Conservation (phyloP, 1,140 invertebrate species). For the Monomorium pharaonis region DNA sequence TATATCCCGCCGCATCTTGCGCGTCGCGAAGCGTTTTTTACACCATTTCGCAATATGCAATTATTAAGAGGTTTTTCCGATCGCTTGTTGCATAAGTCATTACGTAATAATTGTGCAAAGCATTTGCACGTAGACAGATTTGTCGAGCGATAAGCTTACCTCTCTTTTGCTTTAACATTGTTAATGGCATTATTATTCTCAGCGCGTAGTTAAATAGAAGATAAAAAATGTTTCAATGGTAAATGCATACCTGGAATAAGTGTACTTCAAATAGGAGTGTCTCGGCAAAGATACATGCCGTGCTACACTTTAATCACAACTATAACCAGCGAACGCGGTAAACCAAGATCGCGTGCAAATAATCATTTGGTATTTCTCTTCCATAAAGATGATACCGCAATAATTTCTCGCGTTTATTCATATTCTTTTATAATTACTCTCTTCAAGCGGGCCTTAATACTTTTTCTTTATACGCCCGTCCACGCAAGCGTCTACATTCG, state of each 20-base stretch:
- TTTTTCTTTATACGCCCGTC: not conserved
- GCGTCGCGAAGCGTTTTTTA: not conserved
- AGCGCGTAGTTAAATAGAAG: not conserved
- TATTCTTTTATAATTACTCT: constrained; percentile 25
- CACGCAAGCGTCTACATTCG: not conserved
- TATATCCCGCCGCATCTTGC: constrained; percentile 23
- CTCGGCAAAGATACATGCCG: not conserved
- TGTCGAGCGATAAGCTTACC: not conserved
- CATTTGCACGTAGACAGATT: not conserved
- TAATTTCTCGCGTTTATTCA: constrained; percentile 14
- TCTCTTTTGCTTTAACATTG: not conserved
- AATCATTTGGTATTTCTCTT: not conserved
- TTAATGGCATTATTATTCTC: not conserved
- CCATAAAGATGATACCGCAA: constrained; percentile 32
- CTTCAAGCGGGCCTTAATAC: not conserved
- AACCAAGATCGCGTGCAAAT: constrained; percentile 39
- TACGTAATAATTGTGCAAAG: not conserved
- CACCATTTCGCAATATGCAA: not conserved
- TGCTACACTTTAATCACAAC: constrained; percentile 6
- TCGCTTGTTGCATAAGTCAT: not conserved
- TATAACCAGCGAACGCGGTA: not conserved
- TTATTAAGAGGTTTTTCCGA: not conserved
- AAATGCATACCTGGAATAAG: not conserved
- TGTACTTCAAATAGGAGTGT: constrained; percentile 11
- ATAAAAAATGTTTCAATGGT: not conserved